These are phyloP conservation scores for Chrosomus eos DNA, from an alignment of 2,797 vertebrate species.

Conservation along the genomic window DNA sequence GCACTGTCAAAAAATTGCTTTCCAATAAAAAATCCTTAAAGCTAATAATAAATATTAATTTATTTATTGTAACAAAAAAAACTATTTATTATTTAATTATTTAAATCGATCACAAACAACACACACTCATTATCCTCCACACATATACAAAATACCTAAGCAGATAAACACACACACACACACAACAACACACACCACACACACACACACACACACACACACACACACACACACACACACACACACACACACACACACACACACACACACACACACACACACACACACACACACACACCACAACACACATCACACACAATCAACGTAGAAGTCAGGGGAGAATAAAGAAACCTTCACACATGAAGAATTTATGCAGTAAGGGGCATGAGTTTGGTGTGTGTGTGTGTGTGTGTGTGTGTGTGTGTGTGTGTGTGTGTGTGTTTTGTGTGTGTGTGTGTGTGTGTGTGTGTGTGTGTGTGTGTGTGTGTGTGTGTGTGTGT, in stretches of 20 bases:
- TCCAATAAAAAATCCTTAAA: no score
- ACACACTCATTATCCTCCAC: neutral
- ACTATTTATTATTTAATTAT: no score
- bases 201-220: conserved; percentile 35
- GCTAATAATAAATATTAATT: no score
- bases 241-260: conserved; percentile 33
- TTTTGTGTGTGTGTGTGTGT: neutral
- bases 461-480: conserved; percentile 42
- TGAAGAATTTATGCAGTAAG: conserved; percentile 84
- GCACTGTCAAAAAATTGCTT: no score
- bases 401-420: neutral
- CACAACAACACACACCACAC: conserved; percentile 29
- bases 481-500: neutral
- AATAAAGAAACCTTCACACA: conserved; percentile 79
- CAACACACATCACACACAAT: no score
- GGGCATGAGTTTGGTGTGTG: conserved; percentile 63
- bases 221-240: conserved; percentile 33
- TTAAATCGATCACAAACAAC: neutral
- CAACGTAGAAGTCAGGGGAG: conserved; percentile 82
- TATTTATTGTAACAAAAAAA: no score
- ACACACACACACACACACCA: conserved; percentile 28
- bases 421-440: neutral
- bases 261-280: neutral
- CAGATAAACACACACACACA: conserved; percentile 27
- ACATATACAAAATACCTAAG: neutral